Base-by-base conservation (phyloP, 2,888 invertebrate species). In the Diarsia mendica region DNA sequence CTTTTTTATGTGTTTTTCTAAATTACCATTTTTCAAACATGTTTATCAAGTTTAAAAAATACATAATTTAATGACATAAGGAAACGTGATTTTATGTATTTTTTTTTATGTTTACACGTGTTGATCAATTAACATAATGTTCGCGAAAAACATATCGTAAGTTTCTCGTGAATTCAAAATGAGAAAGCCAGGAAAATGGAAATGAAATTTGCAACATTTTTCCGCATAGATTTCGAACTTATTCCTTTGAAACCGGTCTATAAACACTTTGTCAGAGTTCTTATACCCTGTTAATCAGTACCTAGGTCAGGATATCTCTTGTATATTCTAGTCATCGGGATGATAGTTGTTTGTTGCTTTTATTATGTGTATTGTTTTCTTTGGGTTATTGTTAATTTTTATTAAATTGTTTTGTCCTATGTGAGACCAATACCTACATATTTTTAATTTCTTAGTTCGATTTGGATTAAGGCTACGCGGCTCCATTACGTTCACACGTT, bases 1-100 rank as follows among this genome's bases (percentile, higher is more conserved):
- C 18, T 44, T 9, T 6, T 23, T 0, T 9, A 11, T 4, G 55
- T 46, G 20, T 28, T 39, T 28, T 39, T 64, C 4, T 55, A 28
- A n/a, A 51, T 33, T 67, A 2, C 1, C 3, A 51, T 67, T 67
- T 75, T 67, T 9, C 3, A 51, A 51, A 75, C 68, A 23, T 10
- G 51, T 67, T 67, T 67, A 33, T 33, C 18, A 33, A 28, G 58
- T 58, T 28, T 18, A 28, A 58, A n/a, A n/a, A n/a, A n/a, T n/a
- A n/a, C n/a, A n/a, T n/a, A n/a, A n/a, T n/a, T n/a, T n/a, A n/a
- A n/a, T n/a, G 64, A 46, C 20, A 15, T 46, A 39, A 20, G 33
- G 11, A 76, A 53, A 53, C 46, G 23, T 20, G 74, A 44, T 53
- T 33, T 48, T 13, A 55, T 55, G 6, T 13, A 33, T 33, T 23